These are phyloP conservation scores for Ammodytes dubius DNA, from an alignment of 2,113 vertebrate genomes.

Conservation along the genomic window DNA sequence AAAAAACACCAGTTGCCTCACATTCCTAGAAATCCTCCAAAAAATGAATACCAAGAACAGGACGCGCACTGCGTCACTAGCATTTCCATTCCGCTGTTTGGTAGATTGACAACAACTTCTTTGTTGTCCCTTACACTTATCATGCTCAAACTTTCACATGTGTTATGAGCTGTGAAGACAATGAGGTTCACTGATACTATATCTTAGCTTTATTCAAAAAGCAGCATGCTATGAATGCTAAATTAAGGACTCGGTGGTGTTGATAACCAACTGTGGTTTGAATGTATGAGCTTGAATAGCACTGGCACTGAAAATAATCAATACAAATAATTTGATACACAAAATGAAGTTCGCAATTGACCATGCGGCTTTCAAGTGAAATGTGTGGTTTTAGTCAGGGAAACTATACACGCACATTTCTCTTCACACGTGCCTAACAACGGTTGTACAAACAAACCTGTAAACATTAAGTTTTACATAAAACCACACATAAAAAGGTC, in stretches of 20 bases:
- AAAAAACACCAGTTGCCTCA: constrained; percentile 67
- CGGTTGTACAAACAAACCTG: constrained; percentile 31
- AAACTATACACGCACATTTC: constrained; percentile 26
- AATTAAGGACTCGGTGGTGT: background rate
- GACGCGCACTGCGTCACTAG: constrained; percentile 73
- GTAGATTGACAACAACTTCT: constrained; percentile 67
- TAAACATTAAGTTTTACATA: constrained; percentile 32
- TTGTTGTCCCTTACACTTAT: constrained; percentile 54
- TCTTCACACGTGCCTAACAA: constrained; percentile 30
- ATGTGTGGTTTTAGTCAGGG: constrained; percentile 66
- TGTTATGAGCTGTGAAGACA: constrained; percentile 38
- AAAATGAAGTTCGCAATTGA: constrained; percentile 64
- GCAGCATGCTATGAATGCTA: background rate
- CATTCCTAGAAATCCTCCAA: constrained; percentile 84
- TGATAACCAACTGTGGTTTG: constrained; percentile 18
- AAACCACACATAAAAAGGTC: background rate
- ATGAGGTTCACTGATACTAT: background rate
- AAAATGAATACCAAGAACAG: constrained; percentile 84
- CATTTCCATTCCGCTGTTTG: constrained; percentile 70
- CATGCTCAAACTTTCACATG: constrained; percentile 27
- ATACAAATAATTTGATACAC: constrained; percentile 16
- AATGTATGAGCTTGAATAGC: background rate
- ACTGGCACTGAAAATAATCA: constrained; percentile 31
- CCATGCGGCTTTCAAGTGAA: constrained; percentile 61
- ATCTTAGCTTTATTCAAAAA: background rate